phyloP scores from a whole-genome alignment of 2,113 vertebrate genomes.

The Dromas ardeola region DNA sequence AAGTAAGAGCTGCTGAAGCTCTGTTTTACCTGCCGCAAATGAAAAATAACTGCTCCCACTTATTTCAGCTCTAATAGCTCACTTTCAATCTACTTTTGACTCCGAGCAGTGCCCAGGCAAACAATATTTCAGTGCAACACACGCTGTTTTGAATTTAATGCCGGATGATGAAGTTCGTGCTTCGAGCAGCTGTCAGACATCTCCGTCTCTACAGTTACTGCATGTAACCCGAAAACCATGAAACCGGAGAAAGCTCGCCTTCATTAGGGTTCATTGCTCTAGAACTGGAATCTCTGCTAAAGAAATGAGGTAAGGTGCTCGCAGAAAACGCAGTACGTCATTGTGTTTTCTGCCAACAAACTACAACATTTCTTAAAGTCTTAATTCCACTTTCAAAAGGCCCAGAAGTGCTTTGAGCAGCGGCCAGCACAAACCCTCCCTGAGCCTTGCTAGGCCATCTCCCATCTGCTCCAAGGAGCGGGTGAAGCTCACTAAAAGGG shows the following conservation, averaged over 20 bases:
- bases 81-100: neutral
- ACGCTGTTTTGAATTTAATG: neutral
- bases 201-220: neutral
- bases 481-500: neutral
- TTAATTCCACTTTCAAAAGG: neutral
- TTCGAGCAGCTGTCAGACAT: neutral
- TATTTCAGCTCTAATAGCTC: neutral
- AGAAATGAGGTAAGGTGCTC: neutral
- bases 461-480: neutral
- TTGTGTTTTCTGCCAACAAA: neutral
- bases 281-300: neutral
- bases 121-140: neutral
- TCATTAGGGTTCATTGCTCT: neutral
- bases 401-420: neutral
- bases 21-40: neutral
- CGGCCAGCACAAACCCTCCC: neutral
- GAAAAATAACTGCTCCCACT: neutral
- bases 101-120: neutral
- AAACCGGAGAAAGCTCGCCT: fast-evolving
- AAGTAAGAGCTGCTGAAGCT: neutral
- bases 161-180: neutral
- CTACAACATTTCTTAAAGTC: neutral
- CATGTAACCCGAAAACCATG: neutral
- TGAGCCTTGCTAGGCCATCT: neutral
- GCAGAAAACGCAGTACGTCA: neutral